Percentiles rank a stretch among this genome's conserved stretches.
phyloP scores from a whole-genome alignment of 92 coral and sea anemone genomes.

The Epizoanthus fatuus region DNA sequence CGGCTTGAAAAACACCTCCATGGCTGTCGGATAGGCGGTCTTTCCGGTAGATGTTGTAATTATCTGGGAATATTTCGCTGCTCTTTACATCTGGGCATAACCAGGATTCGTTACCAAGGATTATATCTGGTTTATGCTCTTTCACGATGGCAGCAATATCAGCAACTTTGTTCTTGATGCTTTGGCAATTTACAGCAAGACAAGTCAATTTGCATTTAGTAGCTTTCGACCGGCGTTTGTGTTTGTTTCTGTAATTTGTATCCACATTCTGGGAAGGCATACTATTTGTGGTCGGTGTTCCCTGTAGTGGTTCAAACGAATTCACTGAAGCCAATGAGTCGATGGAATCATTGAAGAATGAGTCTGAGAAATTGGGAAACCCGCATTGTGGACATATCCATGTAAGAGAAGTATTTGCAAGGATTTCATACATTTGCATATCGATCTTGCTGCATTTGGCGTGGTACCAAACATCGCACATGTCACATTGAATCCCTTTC shows the following conservation, averaged over 20 bases:
- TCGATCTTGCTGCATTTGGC: too few species aligned
- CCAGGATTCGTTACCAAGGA: too few species aligned
- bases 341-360: too few species aligned
- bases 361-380: too few species aligned
- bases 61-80: slow-evolving; percentile 44
- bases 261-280: slow-evolving; percentile 31
- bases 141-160: slow-evolving; percentile 49
- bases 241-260: slow-evolving; percentile 26
- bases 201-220: slow-evolving; percentile 39
- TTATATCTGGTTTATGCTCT: slow-evolving; percentile 20
- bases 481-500: background rate
- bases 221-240: slow-evolving; percentile 32
- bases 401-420: too few species aligned
- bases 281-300: background rate
- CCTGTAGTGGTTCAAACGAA: too few species aligned
- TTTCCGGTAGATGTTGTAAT: slow-evolving; percentile 54
- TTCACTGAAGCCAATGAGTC: too few species aligned
- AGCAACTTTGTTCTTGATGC: background rate
- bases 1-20: slow-evolving; percentile 61
- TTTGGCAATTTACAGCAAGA: slow-evolving; percentile 48
- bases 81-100: background rate
- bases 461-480: too few species aligned
- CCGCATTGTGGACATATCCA: too few species aligned
- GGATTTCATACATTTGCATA: too few species aligned
- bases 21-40: slow-evolving; percentile 33